These are phyloP conservation scores for Eclectus roratus DNA, from an alignment of 2,113 vertebrate genomes.

Conservation along the genomic window DNA sequence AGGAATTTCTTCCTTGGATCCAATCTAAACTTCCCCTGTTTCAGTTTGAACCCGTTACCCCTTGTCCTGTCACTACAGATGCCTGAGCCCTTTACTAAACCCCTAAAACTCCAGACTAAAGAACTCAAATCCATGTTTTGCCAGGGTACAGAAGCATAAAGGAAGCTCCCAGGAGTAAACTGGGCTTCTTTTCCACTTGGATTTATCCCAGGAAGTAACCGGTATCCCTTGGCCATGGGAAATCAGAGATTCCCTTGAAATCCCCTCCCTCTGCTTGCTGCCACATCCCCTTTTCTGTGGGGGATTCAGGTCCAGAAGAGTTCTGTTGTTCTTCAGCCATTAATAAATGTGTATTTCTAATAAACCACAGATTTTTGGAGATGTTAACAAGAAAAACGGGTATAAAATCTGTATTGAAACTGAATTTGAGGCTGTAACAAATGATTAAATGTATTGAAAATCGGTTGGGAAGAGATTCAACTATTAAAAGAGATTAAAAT, in stretches of 20 bases:
- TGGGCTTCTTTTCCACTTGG: background rate
- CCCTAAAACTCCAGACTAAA: background rate
- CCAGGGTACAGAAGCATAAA: background rate
- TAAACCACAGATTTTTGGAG: fast-evolving
- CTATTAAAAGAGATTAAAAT: background rate
- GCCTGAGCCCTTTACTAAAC: background rate
- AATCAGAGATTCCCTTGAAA: background rate
- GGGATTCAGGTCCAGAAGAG: background rate
- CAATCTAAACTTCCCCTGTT: no score
- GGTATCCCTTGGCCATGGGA: background rate
- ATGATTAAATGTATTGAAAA: background rate
- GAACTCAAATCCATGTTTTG: background rate
- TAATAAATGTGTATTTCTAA: background rate
- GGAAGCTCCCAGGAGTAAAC: background rate
- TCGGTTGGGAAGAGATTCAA: background rate
- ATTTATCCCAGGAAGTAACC: background rate
- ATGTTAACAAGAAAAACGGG: background rate
- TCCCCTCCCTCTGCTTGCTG: background rate
- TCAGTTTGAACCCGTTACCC: no score
- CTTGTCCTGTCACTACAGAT: no score
- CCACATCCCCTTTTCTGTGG: background rate
- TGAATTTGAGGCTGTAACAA: background rate
- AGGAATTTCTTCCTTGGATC: no score
- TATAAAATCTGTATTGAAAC: background rate
- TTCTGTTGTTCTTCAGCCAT: background rate